Base-by-base conservation (phyloP, 2,113 vertebrate species). In the Alectura lathami region DNA sequence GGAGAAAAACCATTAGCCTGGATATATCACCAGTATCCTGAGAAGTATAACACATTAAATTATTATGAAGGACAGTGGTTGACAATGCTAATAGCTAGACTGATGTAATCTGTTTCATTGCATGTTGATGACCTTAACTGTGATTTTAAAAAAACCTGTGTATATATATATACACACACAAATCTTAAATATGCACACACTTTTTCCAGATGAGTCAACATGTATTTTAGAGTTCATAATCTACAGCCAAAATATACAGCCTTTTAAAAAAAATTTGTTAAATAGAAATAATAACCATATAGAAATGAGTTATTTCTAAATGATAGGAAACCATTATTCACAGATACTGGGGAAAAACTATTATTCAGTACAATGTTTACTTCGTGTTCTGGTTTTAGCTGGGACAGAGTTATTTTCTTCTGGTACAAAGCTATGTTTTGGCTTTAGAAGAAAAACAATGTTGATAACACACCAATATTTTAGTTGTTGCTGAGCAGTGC, bases 21-120 rank as follows among this genome's bases (percentile, higher is more conserved):
- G 57, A 88, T 45, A 30, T 34, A 93, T 30, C 63, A 95, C 43
- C n/a, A 70, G 51, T 64, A 90, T 48, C 54, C 59, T 76, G 76
- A 94, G 91, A 95, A 93, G 48, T 53, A 26, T 40, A 76, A 73
- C 88, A 87, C 43, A 86, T 47, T 50, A 87, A 90, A 96, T 83
- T 5, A 85, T 60, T 80, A 84, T 60, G 51, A 79, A 7, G 29
- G 75, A 66, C 56, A 62, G 15, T 56, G 43, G 15, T 88, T 88
- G 73, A 89, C 68, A 93, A 87, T 51, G 56, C 23, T 81, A 86
- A 76, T 59, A 95, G 88, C 59, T 81, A 84, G 86, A 83, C 14
- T 36, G 20, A 76, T 15, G 22, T 75, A 96, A 96, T 79, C 45
- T 8, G 12, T 84, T 93, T 88, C 38, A 91, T 27, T 72, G 66